These are phyloP conservation scores for Alectoris magna DNA, from an alignment of 2,797 vertebrate genomes.

Conservation along the genomic window DNA sequence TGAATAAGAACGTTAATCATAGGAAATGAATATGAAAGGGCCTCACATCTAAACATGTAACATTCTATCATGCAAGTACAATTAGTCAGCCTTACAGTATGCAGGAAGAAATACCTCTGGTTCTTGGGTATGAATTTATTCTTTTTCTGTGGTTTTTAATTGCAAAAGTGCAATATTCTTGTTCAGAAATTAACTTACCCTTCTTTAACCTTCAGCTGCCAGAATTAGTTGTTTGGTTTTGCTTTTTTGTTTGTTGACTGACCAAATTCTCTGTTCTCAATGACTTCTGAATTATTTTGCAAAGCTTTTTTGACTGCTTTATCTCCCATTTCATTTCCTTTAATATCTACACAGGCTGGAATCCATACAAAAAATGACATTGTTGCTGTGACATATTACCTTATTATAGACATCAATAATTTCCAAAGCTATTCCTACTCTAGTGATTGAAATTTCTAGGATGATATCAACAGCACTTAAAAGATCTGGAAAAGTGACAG, in stretches of 20 bases:
- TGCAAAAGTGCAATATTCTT: neutral
- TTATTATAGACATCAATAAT: conserved; percentile 82
- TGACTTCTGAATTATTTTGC: conserved; percentile 76
- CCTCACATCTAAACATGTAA: neutral
- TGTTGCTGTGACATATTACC: conserved; percentile 78
- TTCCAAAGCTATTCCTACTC: conserved; percentile 72
- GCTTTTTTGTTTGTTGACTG: conserved; percentile 58
- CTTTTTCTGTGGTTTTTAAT: neutral
- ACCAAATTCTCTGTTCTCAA: conserved; percentile 67
- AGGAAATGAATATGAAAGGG: neutral
- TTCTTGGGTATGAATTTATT: neutral
- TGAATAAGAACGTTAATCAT: neutral
- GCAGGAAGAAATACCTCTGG: neutral
- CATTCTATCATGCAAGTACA: neutral
- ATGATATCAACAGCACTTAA: conserved; percentile 78
- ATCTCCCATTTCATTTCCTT: conserved; percentile 80
- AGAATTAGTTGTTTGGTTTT: conserved; percentile 40
- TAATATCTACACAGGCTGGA: conserved; percentile 73
- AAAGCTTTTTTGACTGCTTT: conserved; percentile 77
- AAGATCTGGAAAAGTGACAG: conserved; percentile 78
- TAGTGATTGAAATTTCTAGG: conserved; percentile 79
- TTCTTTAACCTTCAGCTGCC: conserved; percentile 63
- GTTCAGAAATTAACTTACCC: conserved; percentile 8
- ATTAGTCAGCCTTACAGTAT: neutral
- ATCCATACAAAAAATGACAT: conserved; percentile 78